phyloP scores from a whole-genome alignment of 2,113 vertebrate genomes.

The Bufo bufo region DNA sequence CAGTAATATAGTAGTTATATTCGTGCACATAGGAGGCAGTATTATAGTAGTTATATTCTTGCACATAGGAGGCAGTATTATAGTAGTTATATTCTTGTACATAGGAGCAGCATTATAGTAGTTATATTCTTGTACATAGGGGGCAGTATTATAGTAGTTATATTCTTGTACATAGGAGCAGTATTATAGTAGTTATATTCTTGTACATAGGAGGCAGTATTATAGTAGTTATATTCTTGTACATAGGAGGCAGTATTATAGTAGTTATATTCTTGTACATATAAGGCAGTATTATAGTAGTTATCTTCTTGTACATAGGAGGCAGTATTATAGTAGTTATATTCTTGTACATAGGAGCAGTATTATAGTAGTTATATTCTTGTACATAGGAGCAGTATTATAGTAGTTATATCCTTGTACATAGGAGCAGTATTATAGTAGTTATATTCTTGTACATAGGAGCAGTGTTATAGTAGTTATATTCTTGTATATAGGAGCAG shows the following conservation, averaged over 20 bases:
- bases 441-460: too few relatives aligned
- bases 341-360: background rate
- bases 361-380: conserved; percentile 7
- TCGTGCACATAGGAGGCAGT: too few relatives aligned
- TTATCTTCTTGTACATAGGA: background rate
- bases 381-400: too few relatives aligned
- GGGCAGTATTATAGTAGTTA: too few relatives aligned
- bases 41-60: too few relatives aligned
- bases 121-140: background rate
- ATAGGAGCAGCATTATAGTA: background rate
- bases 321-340: conserved; percentile 7
- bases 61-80: background rate
- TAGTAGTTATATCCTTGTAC: too few relatives aligned
- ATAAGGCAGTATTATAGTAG: background rate
- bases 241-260: background rate
- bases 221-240: background rate
- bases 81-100: background rate
- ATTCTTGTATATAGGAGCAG: background rate
- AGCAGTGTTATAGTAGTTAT: too few relatives aligned
- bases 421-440: too few relatives aligned
- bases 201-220: background rate
- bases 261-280: too few relatives aligned
- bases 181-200: too few relatives aligned
- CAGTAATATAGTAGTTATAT: too few relatives aligned
- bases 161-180: too few relatives aligned